Evolutionary conservation across 2,888 invertebrate species (phyloP), one percentile per base, ranked within the genome.

Genomic region (Lasioglossum morio): DNA sequence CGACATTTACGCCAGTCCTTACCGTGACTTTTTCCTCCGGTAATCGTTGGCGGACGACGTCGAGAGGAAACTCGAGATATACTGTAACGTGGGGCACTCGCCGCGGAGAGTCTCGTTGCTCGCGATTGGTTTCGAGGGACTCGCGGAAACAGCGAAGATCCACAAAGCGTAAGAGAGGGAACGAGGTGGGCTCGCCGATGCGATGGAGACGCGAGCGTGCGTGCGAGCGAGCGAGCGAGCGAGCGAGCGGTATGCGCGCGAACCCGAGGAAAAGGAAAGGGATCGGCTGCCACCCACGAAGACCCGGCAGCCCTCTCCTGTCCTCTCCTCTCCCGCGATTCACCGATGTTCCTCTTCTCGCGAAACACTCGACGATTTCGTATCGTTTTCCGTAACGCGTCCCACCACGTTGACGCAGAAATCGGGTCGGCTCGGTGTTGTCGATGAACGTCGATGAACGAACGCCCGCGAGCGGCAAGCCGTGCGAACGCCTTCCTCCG

Each of bases 251-350:
- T 37, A 70, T 46, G 84, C 69, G 72, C n/a, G 60, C 60, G 70
- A 70, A 76, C 48, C 43, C 34, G 75, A 82, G 79, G 75, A 82
- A 88, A 89, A 82, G 81, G 73, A 81, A 88, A 89, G 82, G 81
- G 81, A 73, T 81, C 74, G 80, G 77, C 74, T 83, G 85, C 90
- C 90, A 90, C 90, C 90, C 90, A 90, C 87, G 88, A 79, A 84
- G 90, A 53, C 48, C 72, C 60, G 73, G 43, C 57, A 23, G 23
- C 53, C 19, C 7, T 48, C 23, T 19, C 48, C 53, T 53, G 7
- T 53, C 23, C 48, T 53, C 23, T 53, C 57, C 63, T 69, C 8
- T 81, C 66, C 27, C 46, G n/a, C 16, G 7, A 34, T 37, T 27
- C 27, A 4, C 27, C 57, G 10, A 14, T 53, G 46, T 48, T 46